phyloP scores from a whole-genome alignment of 2,113 vertebrate genomes.

The Hypanus sabinus region DNA sequence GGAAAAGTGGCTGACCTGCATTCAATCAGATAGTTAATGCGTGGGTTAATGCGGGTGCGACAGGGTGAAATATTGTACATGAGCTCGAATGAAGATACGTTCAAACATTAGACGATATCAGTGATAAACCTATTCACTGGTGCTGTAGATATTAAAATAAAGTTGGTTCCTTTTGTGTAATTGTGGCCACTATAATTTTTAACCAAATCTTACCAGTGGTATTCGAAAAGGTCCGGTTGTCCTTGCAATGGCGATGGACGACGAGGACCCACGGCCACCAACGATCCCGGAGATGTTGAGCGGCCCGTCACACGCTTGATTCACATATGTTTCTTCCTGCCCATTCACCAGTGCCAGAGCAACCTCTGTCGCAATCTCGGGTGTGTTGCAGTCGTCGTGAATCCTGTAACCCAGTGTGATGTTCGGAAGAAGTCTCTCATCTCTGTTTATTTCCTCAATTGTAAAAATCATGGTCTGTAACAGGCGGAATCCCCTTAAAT shows the following conservation, averaged over 20 bases:
- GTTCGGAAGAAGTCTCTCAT: conserved; percentile 53
- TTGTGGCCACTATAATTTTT: neutral
- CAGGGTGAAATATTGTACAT: neutral
- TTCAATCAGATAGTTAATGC: neutral
- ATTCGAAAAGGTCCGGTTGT: conserved; percentile 60
- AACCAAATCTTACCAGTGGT: conserved; percentile 54
- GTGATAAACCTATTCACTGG: neutral
- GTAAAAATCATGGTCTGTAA: conserved; percentile 64
- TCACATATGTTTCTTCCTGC: conserved; percentile 39
- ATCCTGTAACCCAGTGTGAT: conserved; percentile 60
- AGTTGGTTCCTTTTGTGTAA: neutral
- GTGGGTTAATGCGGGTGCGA: neutral
- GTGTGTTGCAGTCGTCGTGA: conserved; percentile 59
- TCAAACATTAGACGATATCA: too few species aligned
- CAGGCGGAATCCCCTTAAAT: conserved; percentile 52
- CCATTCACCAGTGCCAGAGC: conserved; percentile 59
- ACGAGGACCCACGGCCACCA: conserved; percentile 60
- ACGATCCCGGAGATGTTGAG: conserved; percentile 57
- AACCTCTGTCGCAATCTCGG: conserved; percentile 56
- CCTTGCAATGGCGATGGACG: conserved; percentile 59
- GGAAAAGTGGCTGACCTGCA: conserved; percentile 64
- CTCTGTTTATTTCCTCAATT: conserved; percentile 63
- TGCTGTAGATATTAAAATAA: neutral
- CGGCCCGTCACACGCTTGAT: conserved; percentile 45
- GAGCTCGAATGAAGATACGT: neutral